phyloP scores from a whole-genome alignment of 2,888 invertebrate species.

The Stenoptilia bipunctidactyla region DNA sequence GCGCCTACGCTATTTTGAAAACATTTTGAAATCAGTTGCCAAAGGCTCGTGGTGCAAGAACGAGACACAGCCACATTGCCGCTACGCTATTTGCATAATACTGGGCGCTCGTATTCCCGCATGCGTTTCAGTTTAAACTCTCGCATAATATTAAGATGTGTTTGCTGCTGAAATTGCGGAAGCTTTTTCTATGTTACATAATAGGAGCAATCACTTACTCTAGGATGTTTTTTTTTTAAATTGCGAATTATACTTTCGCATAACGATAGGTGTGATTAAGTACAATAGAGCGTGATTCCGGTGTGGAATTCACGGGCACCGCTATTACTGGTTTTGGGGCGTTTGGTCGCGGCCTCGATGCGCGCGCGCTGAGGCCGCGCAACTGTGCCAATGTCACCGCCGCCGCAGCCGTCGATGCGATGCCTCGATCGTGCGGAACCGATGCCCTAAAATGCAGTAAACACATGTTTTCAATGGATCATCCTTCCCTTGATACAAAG shows the following conservation, averaged over 20 bases:
- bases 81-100: conserved; percentile 61
- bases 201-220: too few species aligned
- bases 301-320: conserved; percentile 50
- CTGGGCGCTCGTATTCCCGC: conserved; percentile 47
- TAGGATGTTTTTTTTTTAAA: too few species aligned
- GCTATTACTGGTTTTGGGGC: conserved; percentile 47
- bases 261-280: too few species aligned
- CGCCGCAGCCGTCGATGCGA: conserved; percentile 26
- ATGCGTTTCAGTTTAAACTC: conserved; percentile 39
- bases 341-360: conserved; percentile 56
- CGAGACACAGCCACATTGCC: conserved; percentile 42
- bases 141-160: conserved; percentile 34
- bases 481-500: too few species aligned
- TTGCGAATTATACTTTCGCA: too few species aligned
- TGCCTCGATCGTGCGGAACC: conserved; percentile 53
- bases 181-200: too few species aligned
- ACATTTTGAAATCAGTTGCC: conserved; percentile 61
- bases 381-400: conserved; percentile 66
- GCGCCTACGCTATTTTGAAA: conserved; percentile 59
- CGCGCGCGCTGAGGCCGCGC: conserved; percentile 53
- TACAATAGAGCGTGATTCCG: conserved; percentile 40
- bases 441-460: conserved; percentile 22
- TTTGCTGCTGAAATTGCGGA: conserved; percentile 26
- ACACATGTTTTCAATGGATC: background rate
- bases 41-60: conserved; percentile 64